These are phyloP conservation scores for Macrochelys suwanniensis DNA, from an alignment of 2,797 vertebrate species.

Conservation along the genomic window DNA sequence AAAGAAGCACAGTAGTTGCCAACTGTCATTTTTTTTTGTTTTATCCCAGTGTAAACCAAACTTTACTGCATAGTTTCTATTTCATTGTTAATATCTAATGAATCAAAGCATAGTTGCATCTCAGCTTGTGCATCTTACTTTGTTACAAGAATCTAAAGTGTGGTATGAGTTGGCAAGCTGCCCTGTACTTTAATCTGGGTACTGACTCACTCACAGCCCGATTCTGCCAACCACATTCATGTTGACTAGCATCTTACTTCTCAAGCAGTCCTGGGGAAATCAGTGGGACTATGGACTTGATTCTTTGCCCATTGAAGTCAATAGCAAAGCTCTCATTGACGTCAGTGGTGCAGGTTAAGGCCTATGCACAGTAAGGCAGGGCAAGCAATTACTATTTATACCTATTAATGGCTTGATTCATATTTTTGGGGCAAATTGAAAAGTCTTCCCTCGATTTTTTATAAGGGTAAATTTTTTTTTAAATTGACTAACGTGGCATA, in stretches of 20 bases:
- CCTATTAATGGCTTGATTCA: neutral
- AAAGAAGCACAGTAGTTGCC: neutral
- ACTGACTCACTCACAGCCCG: fast-evolving
- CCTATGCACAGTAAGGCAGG: neutral
- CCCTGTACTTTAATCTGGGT: neutral
- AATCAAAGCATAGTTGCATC: fast-evolving
- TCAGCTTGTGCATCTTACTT: neutral
- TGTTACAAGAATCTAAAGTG: neutral
- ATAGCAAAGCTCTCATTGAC: neutral
- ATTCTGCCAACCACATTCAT: neutral
- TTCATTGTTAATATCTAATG: neutral
- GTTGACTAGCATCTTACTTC: neutral
- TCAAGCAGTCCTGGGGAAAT: fast-evolving
- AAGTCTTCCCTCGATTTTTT: neutral
- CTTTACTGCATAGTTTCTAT: fast-evolving
- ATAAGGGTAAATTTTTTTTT: fast-evolving
- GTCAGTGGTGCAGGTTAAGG: neutral
- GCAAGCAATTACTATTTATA: neutral
- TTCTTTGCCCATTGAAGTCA: neutral
- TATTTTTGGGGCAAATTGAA: neutral
- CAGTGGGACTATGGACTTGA: neutral
- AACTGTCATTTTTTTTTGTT: neutral
- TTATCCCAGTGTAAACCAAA: neutral
- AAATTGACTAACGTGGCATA: neutral
- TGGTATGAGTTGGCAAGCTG: neutral